Percentiles rank a stretch among this genome's conserved stretches.
Evolutionary conservation across 2,113 vertebrate genomes (phyloP).

Genomic region (Calonectris borealis): DNA sequence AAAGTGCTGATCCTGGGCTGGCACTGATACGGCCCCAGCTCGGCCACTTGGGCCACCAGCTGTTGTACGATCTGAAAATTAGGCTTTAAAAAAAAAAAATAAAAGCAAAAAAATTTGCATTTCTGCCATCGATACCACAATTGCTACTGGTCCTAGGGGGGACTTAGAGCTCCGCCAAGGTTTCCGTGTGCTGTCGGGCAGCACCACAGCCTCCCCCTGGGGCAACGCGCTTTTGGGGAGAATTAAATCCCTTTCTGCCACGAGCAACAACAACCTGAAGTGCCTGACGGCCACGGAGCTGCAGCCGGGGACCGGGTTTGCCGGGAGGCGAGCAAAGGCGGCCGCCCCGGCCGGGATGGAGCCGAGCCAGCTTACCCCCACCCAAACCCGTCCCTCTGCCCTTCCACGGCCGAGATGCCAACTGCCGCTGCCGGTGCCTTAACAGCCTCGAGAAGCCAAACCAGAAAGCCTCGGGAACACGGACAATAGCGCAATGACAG

Average conservation of each 20-base stretch:
- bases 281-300: accelerated
- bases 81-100: background rate
- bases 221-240: background rate
- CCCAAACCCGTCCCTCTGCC: background rate
- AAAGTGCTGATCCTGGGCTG: background rate
- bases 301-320: background rate
- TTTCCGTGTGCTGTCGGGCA: accelerated
- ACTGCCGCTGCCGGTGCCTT: background rate
- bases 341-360: background rate
- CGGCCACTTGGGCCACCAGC: background rate
- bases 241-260: background rate
- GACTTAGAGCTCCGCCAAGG: no score
- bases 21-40: background rate
- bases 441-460: background rate
- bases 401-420: background rate
- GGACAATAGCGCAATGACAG: constrained; percentile 2
- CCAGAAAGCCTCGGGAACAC: background rate
- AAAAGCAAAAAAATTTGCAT: accelerated
- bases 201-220: background rate
- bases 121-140: background rate
- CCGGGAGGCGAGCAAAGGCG: accelerated
- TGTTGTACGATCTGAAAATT: background rate
- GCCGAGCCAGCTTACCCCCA: background rate
- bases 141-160: accelerated
- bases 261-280: background rate